A percentile compares a stretch with the other conserved stretches of the same genome.
phyloP scores from a whole-genome alignment of 2,888 invertebrate genomes.

The Epsilonema sp. region DNA sequence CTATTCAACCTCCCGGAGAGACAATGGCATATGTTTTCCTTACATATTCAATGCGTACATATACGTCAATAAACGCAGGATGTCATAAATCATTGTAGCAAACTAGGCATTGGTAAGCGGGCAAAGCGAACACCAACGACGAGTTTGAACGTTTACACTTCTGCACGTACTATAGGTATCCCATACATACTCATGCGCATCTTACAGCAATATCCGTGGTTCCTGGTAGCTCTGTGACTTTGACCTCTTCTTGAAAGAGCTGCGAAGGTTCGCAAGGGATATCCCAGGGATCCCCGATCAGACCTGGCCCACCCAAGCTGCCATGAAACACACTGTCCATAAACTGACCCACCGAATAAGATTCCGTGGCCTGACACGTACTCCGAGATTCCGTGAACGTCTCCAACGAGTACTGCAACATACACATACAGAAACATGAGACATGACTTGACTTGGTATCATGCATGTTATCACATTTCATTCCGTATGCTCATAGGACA shows the following conservation, averaged over 20 bases:
- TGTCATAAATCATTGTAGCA: too few species aligned
- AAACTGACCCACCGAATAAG: conserved; percentile 11
- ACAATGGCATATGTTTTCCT: too few species aligned
- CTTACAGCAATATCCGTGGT: conserved; percentile 3
- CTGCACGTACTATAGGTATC: too few species aligned
- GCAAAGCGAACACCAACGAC: too few species aligned
- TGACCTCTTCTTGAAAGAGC: conserved; percentile 6
- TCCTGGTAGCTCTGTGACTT: conserved; percentile 6
- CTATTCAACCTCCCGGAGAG: too few species aligned
- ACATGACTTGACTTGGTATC: too few species aligned
- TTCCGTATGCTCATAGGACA: neutral
- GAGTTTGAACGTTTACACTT: too few species aligned
- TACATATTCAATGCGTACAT: too few species aligned
- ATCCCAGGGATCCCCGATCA: conserved; percentile 16
- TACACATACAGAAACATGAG: neutral
- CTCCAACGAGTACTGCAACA: conserved; percentile 21
- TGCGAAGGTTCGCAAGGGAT: conserved; percentile 4
- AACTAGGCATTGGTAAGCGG: too few species aligned
- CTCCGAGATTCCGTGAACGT: conserved; percentile 25
- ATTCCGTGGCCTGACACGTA: conserved; percentile 21
- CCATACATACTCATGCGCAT: neutral
- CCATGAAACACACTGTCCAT: too few species aligned
- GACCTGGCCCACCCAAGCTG: conserved; percentile 11
- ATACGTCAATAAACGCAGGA: too few species aligned
- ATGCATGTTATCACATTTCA: neutral